These are phyloP conservation scores for Macroramphosus scolopax DNA, from an alignment of 2,797 vertebrate species.

Conservation along the genomic window DNA sequence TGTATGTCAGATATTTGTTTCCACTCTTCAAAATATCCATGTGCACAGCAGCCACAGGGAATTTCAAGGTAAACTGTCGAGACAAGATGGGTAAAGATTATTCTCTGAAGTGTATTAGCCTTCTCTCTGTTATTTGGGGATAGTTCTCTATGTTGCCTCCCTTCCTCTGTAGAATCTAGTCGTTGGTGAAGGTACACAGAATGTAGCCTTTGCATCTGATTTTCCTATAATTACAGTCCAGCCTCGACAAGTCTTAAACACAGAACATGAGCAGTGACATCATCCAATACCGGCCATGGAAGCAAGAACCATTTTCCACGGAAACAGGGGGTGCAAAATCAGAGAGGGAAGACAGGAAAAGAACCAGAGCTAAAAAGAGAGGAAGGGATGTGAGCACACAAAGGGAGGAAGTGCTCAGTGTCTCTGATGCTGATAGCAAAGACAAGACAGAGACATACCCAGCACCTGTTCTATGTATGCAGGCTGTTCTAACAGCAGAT, in stretches of 20 bases:
- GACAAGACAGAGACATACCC: conserved; percentile 6
- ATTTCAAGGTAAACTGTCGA: too few species aligned
- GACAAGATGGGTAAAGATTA: too few species aligned
- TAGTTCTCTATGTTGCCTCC: too few species aligned
- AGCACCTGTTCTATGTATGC: conserved; percentile 36
- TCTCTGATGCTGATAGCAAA: conserved; percentile 19
- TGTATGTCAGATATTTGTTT: too few species aligned
- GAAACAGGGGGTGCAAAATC: conserved; percentile 4
- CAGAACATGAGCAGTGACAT: conserved; percentile 51
- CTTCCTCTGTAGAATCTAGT: too few species aligned
- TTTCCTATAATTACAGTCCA: too few species aligned
- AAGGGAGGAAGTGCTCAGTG: conserved; percentile 20
- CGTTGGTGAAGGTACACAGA: too few species aligned
- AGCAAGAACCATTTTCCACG: conserved; percentile 27
- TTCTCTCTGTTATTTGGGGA: too few species aligned
- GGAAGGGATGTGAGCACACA: conserved; percentile 12
- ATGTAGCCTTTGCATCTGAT: conserved; percentile 7
- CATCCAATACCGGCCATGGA: conserved; percentile 24
- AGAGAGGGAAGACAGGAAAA: conserved; percentile 2
- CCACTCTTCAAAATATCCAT: too few species aligned
- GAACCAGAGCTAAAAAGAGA: conserved; percentile 5
- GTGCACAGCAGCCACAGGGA: too few species aligned
- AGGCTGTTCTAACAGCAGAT: conserved; percentile 27
- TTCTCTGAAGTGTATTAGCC: too few species aligned
- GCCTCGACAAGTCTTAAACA: conserved; percentile 33